Percentiles rank a stretch among this genome's conserved stretches.
Conservation (phyloP, 2,888 invertebrate species). For the Carterocephalus palaemon region DNA sequence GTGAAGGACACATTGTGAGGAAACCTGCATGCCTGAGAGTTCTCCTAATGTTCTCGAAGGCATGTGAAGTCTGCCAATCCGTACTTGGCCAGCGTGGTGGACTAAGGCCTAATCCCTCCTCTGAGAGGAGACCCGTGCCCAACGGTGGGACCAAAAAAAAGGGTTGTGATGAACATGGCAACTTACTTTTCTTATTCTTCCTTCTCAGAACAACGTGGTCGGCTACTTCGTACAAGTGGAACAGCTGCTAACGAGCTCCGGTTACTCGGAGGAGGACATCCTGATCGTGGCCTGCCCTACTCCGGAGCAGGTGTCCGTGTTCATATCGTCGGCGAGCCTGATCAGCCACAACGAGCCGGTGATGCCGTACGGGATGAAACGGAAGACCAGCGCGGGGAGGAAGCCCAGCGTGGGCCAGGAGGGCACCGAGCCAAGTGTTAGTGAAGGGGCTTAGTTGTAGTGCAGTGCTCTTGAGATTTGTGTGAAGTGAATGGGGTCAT, state of each 20-base stretch:
- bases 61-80: too few relatives aligned
- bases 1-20: too few relatives aligned
- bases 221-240: constrained; percentile 92
- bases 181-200: too few relatives aligned
- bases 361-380: constrained; percentile 66
- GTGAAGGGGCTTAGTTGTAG: constrained; percentile 12
- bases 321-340: constrained; percentile 89
- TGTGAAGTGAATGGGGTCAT: too few relatives aligned
- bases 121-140: too few relatives aligned
- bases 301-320: constrained; percentile 94
- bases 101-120: too few relatives aligned
- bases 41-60: too few relatives aligned
- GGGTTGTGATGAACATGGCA: too few relatives aligned
- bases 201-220: constrained; percentile 89
- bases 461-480: too few relatives aligned
- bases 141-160: too few relatives aligned
- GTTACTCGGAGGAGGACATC: constrained; percentile 89
- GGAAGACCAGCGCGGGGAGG: constrained; percentile 49
- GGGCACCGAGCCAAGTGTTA: constrained; percentile 10
- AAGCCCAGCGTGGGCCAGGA: constrained; percentile 54
- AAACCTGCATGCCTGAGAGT: too few relatives aligned
- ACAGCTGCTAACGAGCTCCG: constrained; percentile 84
- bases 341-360: constrained; percentile 72
- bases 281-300: constrained; percentile 93
- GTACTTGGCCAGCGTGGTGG: too few relatives aligned